Conservation (phyloP, 2,113 vertebrate species). For the Malurus elegans region DNA sequence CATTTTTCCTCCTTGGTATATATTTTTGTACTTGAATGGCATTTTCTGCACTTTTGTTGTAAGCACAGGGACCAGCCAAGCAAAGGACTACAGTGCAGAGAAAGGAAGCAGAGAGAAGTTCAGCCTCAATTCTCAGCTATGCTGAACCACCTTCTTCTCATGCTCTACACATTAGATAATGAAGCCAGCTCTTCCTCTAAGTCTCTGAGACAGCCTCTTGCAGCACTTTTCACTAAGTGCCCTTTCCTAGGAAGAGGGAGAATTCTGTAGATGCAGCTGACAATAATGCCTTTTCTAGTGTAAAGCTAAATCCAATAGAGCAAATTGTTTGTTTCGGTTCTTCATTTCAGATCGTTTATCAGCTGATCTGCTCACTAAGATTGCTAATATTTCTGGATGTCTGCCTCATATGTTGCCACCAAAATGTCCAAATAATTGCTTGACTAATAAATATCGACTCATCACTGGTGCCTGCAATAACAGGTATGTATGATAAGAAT, state of each 20-base stretch:
- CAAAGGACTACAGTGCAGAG: not conserved
- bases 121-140: not conserved
- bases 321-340: not conserved
- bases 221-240: not conserved
- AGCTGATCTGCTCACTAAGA: constrained; percentile 64
- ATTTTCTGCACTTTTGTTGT: not conserved
- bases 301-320: not conserved
- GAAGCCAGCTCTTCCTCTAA: not conserved
- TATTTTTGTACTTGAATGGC: not conserved
- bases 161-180: not conserved
- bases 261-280: not conserved
- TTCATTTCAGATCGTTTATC: constrained; percentile 72
- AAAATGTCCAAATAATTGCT: constrained; percentile 72
- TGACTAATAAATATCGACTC: constrained; percentile 80
- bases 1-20: not conserved
- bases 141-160: not conserved
- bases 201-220: not conserved
- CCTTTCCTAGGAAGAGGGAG: not conserved
- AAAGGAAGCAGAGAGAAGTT: not conserved
- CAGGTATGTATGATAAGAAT: constrained; percentile 74
- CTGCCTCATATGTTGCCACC: constrained; percentile 67
- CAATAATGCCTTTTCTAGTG: not conserved
- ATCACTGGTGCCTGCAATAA: constrained; percentile 91
- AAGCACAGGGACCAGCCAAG: not conserved
- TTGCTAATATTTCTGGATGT: constrained; percentile 83